A percentile compares a stretch with the other conserved stretches of the same genome.
Conservation (phyloP, 2,113 vertebrate genomes). For the Apaloderma vittatum region DNA sequence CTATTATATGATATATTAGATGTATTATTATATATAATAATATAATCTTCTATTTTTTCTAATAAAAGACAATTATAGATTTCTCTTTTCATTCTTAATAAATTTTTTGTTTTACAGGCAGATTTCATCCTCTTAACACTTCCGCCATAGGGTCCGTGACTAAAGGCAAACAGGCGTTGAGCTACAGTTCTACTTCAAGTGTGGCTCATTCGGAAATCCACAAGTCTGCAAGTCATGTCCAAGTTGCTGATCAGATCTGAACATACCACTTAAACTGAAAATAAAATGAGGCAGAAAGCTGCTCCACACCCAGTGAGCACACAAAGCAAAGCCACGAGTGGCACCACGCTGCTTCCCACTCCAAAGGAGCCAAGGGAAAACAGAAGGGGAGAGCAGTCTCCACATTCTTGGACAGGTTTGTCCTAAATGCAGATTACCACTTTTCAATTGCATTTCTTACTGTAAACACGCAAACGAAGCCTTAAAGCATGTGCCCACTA, state of each 20-base stretch:
- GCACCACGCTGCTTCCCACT: fast-evolving
- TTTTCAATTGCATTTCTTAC: not conserved
- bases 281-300: not conserved
- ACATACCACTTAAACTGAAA: not conserved
- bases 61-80: too few species aligned
- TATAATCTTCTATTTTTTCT: too few species aligned
- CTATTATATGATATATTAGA: too few species aligned
- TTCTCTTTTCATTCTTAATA: not conserved
- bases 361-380: not conserved
- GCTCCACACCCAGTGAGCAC: fast-evolving
- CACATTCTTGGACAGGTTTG: not conserved
- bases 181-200: not conserved
- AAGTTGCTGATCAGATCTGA: fast-evolving
- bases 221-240: not conserved
- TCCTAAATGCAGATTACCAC: not conserved
- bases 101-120: not conserved
- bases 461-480: not conserved
- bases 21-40: too few species aligned
- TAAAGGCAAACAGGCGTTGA: not conserved
- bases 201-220: not conserved
- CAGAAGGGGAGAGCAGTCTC: not conserved
- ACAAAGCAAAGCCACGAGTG: not conserved
- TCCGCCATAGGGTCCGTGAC: not conserved
- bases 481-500: fast-evolving
- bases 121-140: not conserved